Evolutionary conservation across 1,140 invertebrate genomes (phyloP), one percentile per base, ranked within the genome.

Genomic region (Homarus americanus): DNA sequence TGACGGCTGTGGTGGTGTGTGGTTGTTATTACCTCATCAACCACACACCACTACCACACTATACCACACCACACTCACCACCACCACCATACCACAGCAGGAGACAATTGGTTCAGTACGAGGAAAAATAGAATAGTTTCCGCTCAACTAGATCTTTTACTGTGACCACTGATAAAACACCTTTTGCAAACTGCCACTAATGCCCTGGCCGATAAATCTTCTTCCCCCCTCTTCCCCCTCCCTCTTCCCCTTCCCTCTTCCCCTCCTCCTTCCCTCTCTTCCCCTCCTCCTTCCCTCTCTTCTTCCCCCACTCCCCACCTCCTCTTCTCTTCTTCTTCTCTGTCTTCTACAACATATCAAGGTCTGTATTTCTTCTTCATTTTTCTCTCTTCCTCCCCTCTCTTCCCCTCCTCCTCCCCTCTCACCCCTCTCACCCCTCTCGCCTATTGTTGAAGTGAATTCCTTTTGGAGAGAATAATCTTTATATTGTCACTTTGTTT

Each of bases 91-190:
- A 15, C 44, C 44, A 49, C 44, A 49, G 15, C 44, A 49, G 5
- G n/a, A n/a, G n/a, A n/a, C n/a, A n/a, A n/a, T n/a, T 88, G 86
- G 86, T 76, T 88, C 72, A 88, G 86, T 88, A 66, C 36, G 0
- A 12, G 53, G 53, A 58, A 58, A 58, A 58, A 58, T 58, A 20
- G 5, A 17, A 2, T 58, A 10, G 53, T 58, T 58, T 58, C 53
- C 53, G 24, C 53, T 20, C 53, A 2, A 58, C 53, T 58, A 17
- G 53, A 58, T 58, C 53, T 58, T 20, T 58, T 49, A 10, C 53
- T 58, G 5, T 58, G 12, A 20, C 24, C 2, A 20, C 2, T 58
- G 53, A 58, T 58, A 58, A 58, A n/a, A 5, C 15, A 17, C 53
- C 53, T 58, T 10, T n/a, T n/a, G n/a, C n/a, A n/a, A n/a, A n/a